Conservation (phyloP, 2,113 vertebrate species). For the Pelusios castaneus region DNA sequence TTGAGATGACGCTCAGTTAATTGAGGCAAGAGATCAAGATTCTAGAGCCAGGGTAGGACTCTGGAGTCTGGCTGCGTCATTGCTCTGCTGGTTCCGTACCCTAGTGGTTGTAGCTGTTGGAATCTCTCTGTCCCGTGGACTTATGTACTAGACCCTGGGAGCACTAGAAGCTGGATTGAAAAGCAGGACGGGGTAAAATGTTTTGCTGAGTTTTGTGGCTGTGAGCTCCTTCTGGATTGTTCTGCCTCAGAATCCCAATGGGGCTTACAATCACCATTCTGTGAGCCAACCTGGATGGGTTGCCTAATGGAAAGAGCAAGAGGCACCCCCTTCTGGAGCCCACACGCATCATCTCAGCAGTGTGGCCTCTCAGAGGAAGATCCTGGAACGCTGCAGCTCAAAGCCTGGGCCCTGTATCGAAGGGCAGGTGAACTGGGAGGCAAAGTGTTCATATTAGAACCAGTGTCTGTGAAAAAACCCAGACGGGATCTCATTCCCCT, state of each 20-base stretch:
- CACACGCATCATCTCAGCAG: neutral
- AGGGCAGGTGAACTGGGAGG: neutral
- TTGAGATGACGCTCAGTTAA: no score
- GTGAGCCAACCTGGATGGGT: neutral
- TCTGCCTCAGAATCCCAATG: neutral
- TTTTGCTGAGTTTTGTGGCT: neutral
- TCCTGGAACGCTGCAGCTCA: neutral
- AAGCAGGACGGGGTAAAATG: neutral
- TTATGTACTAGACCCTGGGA: neutral
- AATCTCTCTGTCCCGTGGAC: neutral
- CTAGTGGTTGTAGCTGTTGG: neutral
- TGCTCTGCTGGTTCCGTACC: neutral
- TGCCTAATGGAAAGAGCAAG: neutral
- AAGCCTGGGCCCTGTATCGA: neutral
- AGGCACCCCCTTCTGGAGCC: neutral
- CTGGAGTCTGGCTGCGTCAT: neutral
- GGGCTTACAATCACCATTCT: fast-evolving
- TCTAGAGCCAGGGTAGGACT: neutral
- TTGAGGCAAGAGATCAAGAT: neutral
- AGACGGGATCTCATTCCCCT: neutral
- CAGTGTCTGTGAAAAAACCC: neutral
- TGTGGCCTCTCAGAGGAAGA: neutral
- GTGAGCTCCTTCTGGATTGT: neutral
- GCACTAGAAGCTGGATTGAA: neutral
- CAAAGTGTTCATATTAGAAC: neutral